phyloP scores from a whole-genome alignment of 2,888 invertebrate genomes.

The Linnaemya vulpina region DNA sequence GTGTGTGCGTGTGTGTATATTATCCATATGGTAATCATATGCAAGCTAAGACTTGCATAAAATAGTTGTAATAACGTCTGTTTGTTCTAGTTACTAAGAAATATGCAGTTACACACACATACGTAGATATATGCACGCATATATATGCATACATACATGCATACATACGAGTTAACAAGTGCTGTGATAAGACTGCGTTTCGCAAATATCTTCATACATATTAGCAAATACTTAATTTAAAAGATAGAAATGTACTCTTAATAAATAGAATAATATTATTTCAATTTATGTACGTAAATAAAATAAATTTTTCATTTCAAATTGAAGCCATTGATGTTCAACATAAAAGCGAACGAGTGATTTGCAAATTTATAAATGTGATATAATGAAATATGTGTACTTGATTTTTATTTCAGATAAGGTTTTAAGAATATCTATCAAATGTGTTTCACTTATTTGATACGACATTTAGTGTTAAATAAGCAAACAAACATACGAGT shows the following conservation, averaged over 20 bases:
- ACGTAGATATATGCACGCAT: background rate
- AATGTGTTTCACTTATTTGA: background rate
- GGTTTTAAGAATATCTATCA: background rate
- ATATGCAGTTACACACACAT: background rate
- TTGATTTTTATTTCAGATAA: conserved; percentile 12
- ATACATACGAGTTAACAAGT: conserved; percentile 9
- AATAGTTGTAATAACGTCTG: background rate
- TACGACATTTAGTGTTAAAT: background rate
- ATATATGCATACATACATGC: background rate
- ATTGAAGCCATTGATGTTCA: background rate
- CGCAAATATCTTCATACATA: conserved; percentile 23
- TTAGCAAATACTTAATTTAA: conserved; percentile 24
- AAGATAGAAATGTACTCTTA: background rate
- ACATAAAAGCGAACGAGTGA: background rate
- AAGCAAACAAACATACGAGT: background rate
- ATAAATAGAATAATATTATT: conserved; percentile 15
- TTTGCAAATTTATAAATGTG: conserved; percentile 6
- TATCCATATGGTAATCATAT: background rate
- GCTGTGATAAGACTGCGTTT: conserved; percentile 68
- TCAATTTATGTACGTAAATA: too few species aligned
- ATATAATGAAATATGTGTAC: conserved; percentile 9
- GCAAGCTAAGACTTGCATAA: background rate
- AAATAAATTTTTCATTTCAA: background rate
- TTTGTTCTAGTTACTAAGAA: background rate
- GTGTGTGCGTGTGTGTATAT: background rate